Percentiles rank a stretch among this genome's conserved stretches.
phyloP scores from a whole-genome alignment of 2,888 invertebrate genomes.

The Patella depressa region DNA sequence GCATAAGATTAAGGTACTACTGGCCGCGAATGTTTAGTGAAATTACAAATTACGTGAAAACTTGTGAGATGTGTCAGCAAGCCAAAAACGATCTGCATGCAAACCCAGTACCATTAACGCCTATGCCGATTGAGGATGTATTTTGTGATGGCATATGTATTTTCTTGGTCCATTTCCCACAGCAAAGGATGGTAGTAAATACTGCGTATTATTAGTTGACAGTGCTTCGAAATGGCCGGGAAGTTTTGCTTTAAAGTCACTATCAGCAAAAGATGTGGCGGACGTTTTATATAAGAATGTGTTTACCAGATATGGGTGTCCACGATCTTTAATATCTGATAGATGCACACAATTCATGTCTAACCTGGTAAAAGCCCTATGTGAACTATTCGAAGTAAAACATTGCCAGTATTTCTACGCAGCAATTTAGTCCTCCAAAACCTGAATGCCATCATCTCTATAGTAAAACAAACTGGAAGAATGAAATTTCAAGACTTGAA shows the following conservation, averaged over 20 bases:
- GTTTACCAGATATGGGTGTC: slow-evolving; percentile 30
- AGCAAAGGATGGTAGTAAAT: no score
- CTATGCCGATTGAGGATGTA: slow-evolving; percentile 21
- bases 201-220: slow-evolving; percentile 15
- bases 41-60: no score
- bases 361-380: slow-evolving; percentile 19
- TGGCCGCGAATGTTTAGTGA: slow-evolving; percentile 31
- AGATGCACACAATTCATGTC: slow-evolving; percentile 37
- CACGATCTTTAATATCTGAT: slow-evolving; percentile 29
- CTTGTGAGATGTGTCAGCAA: no score
- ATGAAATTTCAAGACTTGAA: no score
- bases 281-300: slow-evolving; percentile 13
- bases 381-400: slow-evolving; percentile 16
- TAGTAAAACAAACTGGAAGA: background rate
- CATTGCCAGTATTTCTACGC: background rate
- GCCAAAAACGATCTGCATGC: slow-evolving; percentile 17
- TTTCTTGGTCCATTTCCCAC: no score
- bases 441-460: background rate
- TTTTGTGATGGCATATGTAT: no score
- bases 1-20: slow-evolving; percentile 26
- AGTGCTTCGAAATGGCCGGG: slow-evolving; percentile 15
- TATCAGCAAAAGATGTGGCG: slow-evolving; percentile 16
- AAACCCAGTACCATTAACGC: slow-evolving; percentile 27
- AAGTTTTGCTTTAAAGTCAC: slow-evolving; percentile 21
- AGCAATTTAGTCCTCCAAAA: background rate